Evolutionary conservation across 2,888 invertebrate genomes (phyloP).

Genomic region (Agrotis ipsilon): DNA sequence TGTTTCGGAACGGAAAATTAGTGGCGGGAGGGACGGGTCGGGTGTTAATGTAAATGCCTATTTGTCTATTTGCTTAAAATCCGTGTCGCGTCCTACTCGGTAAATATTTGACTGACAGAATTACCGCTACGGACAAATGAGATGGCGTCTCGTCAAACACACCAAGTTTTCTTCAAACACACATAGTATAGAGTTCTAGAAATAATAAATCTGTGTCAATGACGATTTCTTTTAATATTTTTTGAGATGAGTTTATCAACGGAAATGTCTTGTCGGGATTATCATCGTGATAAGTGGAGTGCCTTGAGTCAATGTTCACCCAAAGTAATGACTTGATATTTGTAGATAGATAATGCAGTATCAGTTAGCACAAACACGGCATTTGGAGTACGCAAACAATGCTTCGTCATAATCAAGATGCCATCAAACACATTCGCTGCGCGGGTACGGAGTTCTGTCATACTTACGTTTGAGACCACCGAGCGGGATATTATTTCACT

Average conservation of each 20-base stretch:
- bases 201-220: slow-evolving; percentile 72
- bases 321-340: slow-evolving; percentile 86
- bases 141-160: slow-evolving; percentile 80
- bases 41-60: slow-evolving; percentile 88
- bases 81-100: slow-evolving; percentile 89
- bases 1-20: slow-evolving; percentile 56
- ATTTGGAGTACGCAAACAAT: slow-evolving; percentile 88
- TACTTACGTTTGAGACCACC: slow-evolving; percentile 49
- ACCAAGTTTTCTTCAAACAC: slow-evolving; percentile 79
- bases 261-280: slow-evolving; percentile 79
- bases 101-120: slow-evolving; percentile 88
- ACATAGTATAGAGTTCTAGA: slow-evolving; percentile 62
- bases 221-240: slow-evolving; percentile 65
- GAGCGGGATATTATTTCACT: slow-evolving; percentile 43
- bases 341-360: slow-evolving; percentile 79
- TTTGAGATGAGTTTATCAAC: slow-evolving; percentile 69
- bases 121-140: slow-evolving; percentile 89
- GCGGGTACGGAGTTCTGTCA: slow-evolving; percentile 58
- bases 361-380: slow-evolving; percentile 83
- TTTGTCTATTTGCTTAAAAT: slow-evolving; percentile 89
- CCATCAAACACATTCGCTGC: slow-evolving; percentile 70
- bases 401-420: slow-evolving; percentile 83
- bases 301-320: slow-evolving; percentile 86
- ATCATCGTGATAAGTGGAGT: slow-evolving; percentile 80
- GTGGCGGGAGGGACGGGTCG: slow-evolving; percentile 64